Conservation (phyloP, 2,797 vertebrate genomes). For the Lutjanus campechanus region DNA sequence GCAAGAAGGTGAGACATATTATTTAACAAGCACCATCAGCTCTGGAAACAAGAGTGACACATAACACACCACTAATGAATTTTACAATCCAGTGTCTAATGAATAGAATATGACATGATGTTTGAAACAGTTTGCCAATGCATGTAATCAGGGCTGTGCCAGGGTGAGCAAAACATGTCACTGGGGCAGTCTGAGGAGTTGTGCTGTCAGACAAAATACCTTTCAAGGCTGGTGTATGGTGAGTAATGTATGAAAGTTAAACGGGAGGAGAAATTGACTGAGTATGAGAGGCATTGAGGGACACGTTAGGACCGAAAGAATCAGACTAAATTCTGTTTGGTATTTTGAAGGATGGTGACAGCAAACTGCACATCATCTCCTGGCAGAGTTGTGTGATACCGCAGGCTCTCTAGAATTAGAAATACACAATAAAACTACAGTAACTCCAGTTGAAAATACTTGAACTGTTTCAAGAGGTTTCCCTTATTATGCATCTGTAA, state of each 20-base stretch:
- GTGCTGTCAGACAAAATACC: slow-evolving; percentile 1
- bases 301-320: neutral
- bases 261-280: neutral
- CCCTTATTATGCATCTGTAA: slow-evolving; percentile 5
- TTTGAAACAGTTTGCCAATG: slow-evolving; percentile 36
- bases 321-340: neutral
- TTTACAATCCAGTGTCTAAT: slow-evolving; percentile 68
- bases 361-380: neutral
- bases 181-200: slow-evolving; percentile 10
- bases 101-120: slow-evolving; percentile 38
- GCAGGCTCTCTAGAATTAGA: neutral
- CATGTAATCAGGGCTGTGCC: slow-evolving; percentile 42
- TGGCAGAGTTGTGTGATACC: neutral
- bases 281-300: neutral
- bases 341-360: slow-evolving; percentile 1
- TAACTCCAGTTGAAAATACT: neutral
- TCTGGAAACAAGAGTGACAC: slow-evolving; percentile 55
- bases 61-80: slow-evolving; percentile 68
- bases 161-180: slow-evolving; percentile 40
- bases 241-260: neutral
- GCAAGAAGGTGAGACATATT: slow-evolving; percentile 91
- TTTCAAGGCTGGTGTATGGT: neutral
- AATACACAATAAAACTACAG: neutral
- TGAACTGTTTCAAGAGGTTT: slow-evolving; percentile 8
- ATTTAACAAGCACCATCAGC: slow-evolving; percentile 51